Evolutionary conservation across 2,113 vertebrate species (phyloP), one percentile per base, ranked within the genome.

Genomic region (Tichodroma muraria): DNA sequence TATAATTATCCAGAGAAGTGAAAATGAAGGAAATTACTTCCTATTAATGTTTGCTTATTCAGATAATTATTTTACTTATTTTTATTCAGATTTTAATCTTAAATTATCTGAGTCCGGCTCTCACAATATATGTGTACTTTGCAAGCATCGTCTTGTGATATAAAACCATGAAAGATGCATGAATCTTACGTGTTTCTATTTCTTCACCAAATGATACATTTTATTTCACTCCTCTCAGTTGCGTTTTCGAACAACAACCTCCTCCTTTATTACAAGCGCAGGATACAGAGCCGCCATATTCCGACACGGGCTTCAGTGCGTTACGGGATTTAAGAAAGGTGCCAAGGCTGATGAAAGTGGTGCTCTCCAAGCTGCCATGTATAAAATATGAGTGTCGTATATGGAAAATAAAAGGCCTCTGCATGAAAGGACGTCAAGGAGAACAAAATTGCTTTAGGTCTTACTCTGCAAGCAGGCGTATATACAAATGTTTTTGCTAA

Each of bases 21-120:
- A 98, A 98, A 98, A 98, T 97, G 98, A 98, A 98, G 98, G 98
- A 98, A 98, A 99, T 99, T 98, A 98, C 97, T 98, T 98, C 97
- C 98, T 98, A 98, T 99, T 99, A 99, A 98, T 98, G 98, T 98
- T 98, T 99, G 98, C 98, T 98, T 98, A 98, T 98, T 97, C 96
- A 95, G 88, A 97, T 96, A 97, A 87, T 93, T 90, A 89, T 92
- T 96, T 94, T 92, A 85, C 88, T 85, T 85, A 68, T 87, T 87
- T 89, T 90, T 69, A 38, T 72, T 76, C 60, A 61, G 54, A 71
- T 77, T 96, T 96, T 89, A 85, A 80, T 82, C 47, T 35, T 85
- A 37, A 91, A 85, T 86, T 80, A 40, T 68, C 42, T 22, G 42
- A 78, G 70, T 85, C 42, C 47, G 5, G 13, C 37, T 88, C 30